A percentile compares a stretch with the other conserved stretches of the same genome.
Conservation (phyloP, 2,888 invertebrate species). For the Petrophora chlorosata region DNA sequence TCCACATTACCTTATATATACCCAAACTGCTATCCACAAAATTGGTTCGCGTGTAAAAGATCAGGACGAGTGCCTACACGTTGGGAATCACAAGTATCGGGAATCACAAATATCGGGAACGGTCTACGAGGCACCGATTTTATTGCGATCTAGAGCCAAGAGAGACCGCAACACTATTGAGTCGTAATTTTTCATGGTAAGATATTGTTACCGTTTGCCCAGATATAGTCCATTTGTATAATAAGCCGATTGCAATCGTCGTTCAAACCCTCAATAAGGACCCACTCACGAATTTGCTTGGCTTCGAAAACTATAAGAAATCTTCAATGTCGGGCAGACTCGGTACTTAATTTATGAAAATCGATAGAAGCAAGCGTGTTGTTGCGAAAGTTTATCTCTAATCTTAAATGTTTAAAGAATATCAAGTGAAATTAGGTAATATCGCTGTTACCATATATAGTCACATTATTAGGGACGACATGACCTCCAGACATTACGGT, state of each 20-base stretch:
- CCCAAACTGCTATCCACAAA: conserved; percentile 28
- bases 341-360: conserved; percentile 40
- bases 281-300: conserved; percentile 57
- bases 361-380: too few species aligned
- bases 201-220: conserved; percentile 67
- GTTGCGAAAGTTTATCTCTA: too few species aligned
- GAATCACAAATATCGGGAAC: conserved; percentile 57
- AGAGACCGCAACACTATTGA: conserved; percentile 60
- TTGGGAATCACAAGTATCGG: conserved; percentile 55
- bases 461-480: too few species aligned
- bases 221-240: conserved; percentile 76
- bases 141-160: conserved; percentile 65
- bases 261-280: conserved; percentile 59
- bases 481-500: too few species aligned
- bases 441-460: too few species aligned
- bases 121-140: conserved; percentile 59
- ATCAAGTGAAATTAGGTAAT: too few species aligned
- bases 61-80: conserved; percentile 43
- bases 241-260: conserved; percentile 74
- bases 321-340: conserved; percentile 39
- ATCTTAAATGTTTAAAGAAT: too few species aligned
- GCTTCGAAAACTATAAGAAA: conserved; percentile 44
- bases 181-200: conserved; percentile 70
- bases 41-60: conserved; percentile 56
- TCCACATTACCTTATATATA: conserved; percentile 16